Evolutionary conservation across 2,797 vertebrate species (phyloP).

Genomic region (Oophaga sylvatica): DNA sequence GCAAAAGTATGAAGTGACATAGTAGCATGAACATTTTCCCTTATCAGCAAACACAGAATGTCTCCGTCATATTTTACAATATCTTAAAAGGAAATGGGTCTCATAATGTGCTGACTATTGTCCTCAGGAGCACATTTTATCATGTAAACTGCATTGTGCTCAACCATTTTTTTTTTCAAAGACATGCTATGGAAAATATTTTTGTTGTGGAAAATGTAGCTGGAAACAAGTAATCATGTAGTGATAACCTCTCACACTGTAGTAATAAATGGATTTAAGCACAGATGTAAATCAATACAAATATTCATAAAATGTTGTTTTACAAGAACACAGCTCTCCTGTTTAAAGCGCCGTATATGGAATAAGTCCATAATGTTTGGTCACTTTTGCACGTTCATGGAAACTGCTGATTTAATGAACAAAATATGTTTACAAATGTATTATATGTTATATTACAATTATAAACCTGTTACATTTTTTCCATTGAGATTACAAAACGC

Average conservation of each 20-base stretch:
- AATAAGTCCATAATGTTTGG: conserved; percentile 23
- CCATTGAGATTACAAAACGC: conserved; percentile 48
- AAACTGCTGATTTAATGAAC: conserved; percentile 26
- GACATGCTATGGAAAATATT: conserved; percentile 53
- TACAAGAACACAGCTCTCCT: background rate
- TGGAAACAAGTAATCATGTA: conserved; percentile 21
- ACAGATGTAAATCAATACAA: conserved; percentile 27
- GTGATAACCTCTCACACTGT: conserved; percentile 26
- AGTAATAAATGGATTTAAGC: conserved; percentile 47
- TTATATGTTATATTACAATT: conserved; percentile 36
- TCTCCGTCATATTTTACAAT: conserved; percentile 25
- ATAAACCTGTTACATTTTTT: conserved; percentile 40
- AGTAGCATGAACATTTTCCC: background rate
- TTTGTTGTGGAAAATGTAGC: conserved; percentile 22
- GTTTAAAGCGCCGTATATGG: background rate
- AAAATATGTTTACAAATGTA: conserved; percentile 31
- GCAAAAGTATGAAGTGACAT: background rate
- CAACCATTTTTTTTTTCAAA: conserved; percentile 16
- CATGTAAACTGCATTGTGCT: conserved; percentile 19
- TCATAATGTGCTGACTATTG: conserved; percentile 28
- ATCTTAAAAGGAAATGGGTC: conserved; percentile 12
- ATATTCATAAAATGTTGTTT: conserved; percentile 23
- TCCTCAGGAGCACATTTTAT: conserved; percentile 3
- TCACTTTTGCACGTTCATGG: conserved; percentile 16
- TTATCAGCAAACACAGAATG: conserved; percentile 27